Evolutionary conservation across 92 coral and sea anemone species (phyloP), one percentile per base, ranked within the genome.

Genomic region (Diadumene lineata): DNA sequence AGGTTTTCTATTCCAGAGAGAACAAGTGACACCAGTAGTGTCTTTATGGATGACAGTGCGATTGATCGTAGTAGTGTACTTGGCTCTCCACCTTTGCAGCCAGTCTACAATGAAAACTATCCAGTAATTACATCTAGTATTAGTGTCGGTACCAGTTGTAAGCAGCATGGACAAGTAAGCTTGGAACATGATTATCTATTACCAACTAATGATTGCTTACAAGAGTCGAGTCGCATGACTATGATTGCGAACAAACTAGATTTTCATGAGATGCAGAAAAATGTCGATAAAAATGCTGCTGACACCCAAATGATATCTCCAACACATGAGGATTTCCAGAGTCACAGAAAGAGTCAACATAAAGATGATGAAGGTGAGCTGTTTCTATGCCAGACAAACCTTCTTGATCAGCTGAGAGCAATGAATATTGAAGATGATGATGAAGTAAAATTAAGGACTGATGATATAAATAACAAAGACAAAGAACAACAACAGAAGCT

Each of bases 1-100:
- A 25, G 9, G 11, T 76, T 69, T 17, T 68, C 56, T 56, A 84
- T 84, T 28, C 88, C 88, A 15, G 75, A 38, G 17, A 84, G 78
- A n/a, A 78, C 75, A 65, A 84, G 81, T 61, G 60, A 76, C 43
- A 38, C 63, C 28, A 34, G 66, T 21, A 43, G 63, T 72, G 77
- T 72, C 16, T 72, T 72, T 24, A 56, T 72, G 43, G 26, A 44
- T 32, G 77, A 72, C 25, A 29, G 48, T 16, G 19, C 60, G 19
- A 53, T 2, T 24, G 67, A 72, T 53, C 58, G 19, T 53, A 53
- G 2, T 16, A 53, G 58, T 53, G 19, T 38, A 38, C 48, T 4
- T 38, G 48, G 19, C 19, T 53, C 21, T 21, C 24, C 58, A 53
- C 19, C 58, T 3, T 53, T 53, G 2, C 18, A 53, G 2, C 19